A percentile compares a stretch with the other conserved stretches of the same genome.
phyloP scores from a whole-genome alignment of 2,888 invertebrate genomes.

The Prosapia bicincta region DNA sequence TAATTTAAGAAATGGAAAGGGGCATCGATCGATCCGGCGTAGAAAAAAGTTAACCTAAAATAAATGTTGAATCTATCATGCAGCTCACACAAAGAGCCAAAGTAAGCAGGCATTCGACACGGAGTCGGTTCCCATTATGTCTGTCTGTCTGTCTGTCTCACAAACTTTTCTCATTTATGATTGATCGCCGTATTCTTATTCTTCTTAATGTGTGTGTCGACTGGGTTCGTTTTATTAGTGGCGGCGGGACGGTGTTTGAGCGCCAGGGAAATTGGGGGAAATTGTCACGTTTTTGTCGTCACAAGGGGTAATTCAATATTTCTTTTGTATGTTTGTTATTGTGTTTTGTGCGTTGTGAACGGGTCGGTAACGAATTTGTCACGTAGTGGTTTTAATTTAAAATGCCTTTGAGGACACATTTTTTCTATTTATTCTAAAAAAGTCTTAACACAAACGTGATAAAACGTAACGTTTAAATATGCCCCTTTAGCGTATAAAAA shows the following conservation, averaged over 20 bases:
- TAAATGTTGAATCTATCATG: neutral
- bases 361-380: too few relatives aligned
- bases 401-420: too few relatives aligned
- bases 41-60: neutral
- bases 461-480: too few relatives aligned
- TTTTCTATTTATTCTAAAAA: too few relatives aligned
- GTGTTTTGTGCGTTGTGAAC: too few relatives aligned
- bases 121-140: neutral
- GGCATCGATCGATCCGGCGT: neutral
- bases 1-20: neutral
- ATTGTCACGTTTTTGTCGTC: too few relatives aligned
- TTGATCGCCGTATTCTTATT: conserved; percentile 19
- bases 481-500: too few relatives aligned
- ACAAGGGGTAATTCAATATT: too few relatives aligned
- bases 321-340: too few relatives aligned
- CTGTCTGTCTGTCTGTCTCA: neutral
- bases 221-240: conserved; percentile 11
- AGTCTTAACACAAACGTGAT: too few relatives aligned
- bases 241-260: neutral
- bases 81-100: neutral
- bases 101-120: neutral
- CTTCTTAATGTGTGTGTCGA: conserved; percentile 11
- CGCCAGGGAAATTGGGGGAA: too few relatives aligned
- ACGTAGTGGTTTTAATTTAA: too few relatives aligned
- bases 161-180: conserved; percentile 21